These are phyloP conservation scores for Gobio gobio DNA, from an alignment of 2,113 vertebrate genomes.

Conservation along the genomic window DNA sequence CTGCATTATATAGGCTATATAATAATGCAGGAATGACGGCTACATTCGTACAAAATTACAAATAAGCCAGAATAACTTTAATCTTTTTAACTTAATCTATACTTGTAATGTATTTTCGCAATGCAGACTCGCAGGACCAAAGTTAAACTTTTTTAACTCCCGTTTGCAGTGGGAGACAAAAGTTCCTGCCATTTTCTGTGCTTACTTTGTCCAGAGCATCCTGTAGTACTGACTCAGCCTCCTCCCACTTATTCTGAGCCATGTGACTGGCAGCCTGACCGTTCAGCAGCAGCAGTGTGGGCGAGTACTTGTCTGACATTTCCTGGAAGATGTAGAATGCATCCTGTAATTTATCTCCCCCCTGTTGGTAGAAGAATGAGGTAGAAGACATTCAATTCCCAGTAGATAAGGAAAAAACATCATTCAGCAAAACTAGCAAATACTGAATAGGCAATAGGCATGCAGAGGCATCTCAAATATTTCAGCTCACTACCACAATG, in stretches of 20 bases:
- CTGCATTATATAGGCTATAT: too few species aligned
- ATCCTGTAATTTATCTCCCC: conserved; percentile 94
- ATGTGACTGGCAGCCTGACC: conserved; percentile 92
- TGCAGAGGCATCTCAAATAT: neutral
- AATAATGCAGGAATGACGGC: too few species aligned
- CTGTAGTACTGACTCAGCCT: conserved; percentile 89
- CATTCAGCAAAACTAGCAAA: neutral
- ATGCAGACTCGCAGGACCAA: neutral
- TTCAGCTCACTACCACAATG: neutral
- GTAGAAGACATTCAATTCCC: neutral
- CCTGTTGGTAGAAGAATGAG: conserved; percentile 71
- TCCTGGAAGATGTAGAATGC: conserved; percentile 99
- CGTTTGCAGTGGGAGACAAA: too few species aligned
- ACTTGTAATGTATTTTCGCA: too few species aligned
- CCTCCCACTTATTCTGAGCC: conserved; percentile 95
- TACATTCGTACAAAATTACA: too few species aligned
- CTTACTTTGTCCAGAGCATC: conserved; percentile 86
- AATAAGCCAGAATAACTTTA: too few species aligned
- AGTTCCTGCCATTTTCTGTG: neutral
- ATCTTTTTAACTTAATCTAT: too few species aligned
- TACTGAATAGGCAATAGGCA: neutral
- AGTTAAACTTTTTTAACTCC: neutral
- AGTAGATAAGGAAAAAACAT: neutral
- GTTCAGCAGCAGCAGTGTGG: conserved; percentile 90
- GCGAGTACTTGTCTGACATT: conserved; percentile 91